Evolutionary conservation across 1,140 invertebrate genomes (phyloP).

Genomic region (Chrysoperla carnea): DNA sequence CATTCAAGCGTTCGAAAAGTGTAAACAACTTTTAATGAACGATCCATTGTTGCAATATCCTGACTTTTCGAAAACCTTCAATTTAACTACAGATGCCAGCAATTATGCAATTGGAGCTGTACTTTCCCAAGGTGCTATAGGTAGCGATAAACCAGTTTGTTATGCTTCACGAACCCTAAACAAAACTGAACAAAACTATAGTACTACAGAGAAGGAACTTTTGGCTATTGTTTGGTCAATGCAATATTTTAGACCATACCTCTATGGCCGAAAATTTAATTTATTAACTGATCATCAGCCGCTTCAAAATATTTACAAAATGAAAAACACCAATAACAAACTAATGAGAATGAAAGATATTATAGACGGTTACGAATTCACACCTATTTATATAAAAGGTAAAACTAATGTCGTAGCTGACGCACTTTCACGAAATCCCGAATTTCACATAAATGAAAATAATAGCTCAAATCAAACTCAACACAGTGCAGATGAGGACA

Average conservation of each 20-base stretch:
- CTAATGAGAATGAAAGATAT: too few species aligned
- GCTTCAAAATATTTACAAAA: constrained; percentile 6
- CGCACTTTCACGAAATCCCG: too few species aligned
- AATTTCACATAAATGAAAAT: too few species aligned
- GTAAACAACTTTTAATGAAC: constrained; percentile 8
- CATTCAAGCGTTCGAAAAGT: constrained; percentile 6
- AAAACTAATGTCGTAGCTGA: too few species aligned
- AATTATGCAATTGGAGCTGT: constrained; percentile 18
- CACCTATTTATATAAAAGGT: too few species aligned
- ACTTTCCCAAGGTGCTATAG: constrained; percentile 11
- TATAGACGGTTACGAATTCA: too few species aligned
- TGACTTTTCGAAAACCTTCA: constrained; percentile 15
- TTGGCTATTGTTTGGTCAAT: constrained; percentile 21
- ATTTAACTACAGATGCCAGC: constrained; percentile 17
- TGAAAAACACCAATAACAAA: too few species aligned
- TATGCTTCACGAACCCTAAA: constrained; percentile 12
- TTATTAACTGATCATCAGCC: constrained; percentile 19
- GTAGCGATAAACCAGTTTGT: constrained; percentile 10
- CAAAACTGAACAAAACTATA: constrained; percentile 11
- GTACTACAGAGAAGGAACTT: constrained; percentile 13
- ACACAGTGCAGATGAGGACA: too few species aligned
- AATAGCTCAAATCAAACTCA: too few species aligned
- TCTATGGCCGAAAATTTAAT: constrained; percentile 15
- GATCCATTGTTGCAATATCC: constrained; percentile 15
- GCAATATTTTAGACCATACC: constrained; percentile 19